Percentiles rank a stretch among this genome's conserved stretches.
These are phyloP conservation scores for Eupelmus urozonus DNA, from an alignment of 2,888 invertebrate genomes.

Conservation along the genomic window DNA sequence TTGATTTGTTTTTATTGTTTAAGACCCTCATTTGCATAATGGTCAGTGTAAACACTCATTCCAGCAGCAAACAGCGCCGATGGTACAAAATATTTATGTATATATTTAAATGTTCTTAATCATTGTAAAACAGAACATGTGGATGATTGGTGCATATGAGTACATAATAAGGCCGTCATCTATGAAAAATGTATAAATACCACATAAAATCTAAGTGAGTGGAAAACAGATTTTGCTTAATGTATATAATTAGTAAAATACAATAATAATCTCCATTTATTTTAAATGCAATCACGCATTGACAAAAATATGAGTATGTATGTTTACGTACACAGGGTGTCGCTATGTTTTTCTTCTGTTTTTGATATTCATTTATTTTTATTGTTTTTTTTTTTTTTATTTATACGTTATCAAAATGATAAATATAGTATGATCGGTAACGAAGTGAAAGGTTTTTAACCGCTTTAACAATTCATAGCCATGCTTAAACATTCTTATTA, in stretches of 20 bases:
- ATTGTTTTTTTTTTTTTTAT: neutral
- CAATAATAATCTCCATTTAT: conserved; percentile 15
- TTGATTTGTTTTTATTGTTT: conserved; percentile 7
- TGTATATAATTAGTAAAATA: conserved; percentile 22
- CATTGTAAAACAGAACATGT: conserved; percentile 11
- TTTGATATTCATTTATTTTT: neutral
- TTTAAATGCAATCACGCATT: conserved; percentile 18
- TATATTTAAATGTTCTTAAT: conserved; percentile 33
- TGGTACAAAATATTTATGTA: conserved; percentile 42
- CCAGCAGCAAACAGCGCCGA: conserved; percentile 14
- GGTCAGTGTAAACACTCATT: conserved; percentile 32
- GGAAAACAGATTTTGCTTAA: conserved; percentile 44
- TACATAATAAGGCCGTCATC: neutral
- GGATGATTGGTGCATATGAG: conserved; percentile 2
- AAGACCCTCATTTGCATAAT: conserved; percentile 13
- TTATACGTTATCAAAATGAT: neutral
- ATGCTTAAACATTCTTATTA: conserved; percentile 1
- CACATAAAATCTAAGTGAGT: conserved; percentile 40
- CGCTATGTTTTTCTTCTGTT: neutral
- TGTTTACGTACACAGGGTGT: conserved; percentile 4
- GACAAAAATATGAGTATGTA: neutral
- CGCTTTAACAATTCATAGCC: neutral
- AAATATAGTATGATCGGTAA: neutral
- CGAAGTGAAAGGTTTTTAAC: neutral
- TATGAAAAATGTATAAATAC: conserved; percentile 18